Evolutionary conservation across 1,140 invertebrate genomes (phyloP), one percentile per base, ranked within the genome.

Genomic region (Odontomachus brunneus): DNA sequence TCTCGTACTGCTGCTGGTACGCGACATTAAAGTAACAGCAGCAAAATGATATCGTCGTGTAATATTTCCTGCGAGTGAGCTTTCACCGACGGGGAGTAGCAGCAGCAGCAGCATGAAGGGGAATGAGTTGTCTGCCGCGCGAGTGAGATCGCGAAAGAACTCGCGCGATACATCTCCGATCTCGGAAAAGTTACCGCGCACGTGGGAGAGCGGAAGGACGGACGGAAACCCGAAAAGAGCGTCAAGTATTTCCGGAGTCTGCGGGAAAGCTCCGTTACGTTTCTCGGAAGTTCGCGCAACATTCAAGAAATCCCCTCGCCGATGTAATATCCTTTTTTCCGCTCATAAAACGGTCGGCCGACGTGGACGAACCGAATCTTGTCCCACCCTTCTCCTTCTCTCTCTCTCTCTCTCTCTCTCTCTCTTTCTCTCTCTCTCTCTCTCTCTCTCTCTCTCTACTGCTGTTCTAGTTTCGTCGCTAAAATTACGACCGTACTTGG

Each of bases 151-250:
- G 74, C 12, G 29, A 44, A 65, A 80, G 71, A 69, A 80, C 75
- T 80, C 75, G 65, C 51, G 63, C 75, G 75, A 57, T 69, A 65
- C 51, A 80, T 80, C 65, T 59, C 65, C 75, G 65, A 80, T 69
- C 65, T 71, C 75, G 65, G 75, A 80, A 71, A 80, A 80, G 71
- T 80, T 80, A 80, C 53, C 65, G 33, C 51, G 65, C 75, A 29
- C 51, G 51, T 29, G 65, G 65, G 75, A 71, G 51, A 69, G 26
- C n/a, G 59, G 44, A 82, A 75, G 67, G 48, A 62, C 38, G 19
- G 60, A 48, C 26, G 29, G 11, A 55, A 82, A 33, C 44, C 59
- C 55, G 55, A 82, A 48, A 63, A 26, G 49, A 83, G 60, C 29
- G 60, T 15, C 22, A 62, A 82, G 66, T 60, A 57, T 63, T 65